A percentile compares a stretch with the other conserved stretches of the same genome.
Conservation (phyloP, 2,888 invertebrate genomes). For the Amblyteles armatorius region DNA sequence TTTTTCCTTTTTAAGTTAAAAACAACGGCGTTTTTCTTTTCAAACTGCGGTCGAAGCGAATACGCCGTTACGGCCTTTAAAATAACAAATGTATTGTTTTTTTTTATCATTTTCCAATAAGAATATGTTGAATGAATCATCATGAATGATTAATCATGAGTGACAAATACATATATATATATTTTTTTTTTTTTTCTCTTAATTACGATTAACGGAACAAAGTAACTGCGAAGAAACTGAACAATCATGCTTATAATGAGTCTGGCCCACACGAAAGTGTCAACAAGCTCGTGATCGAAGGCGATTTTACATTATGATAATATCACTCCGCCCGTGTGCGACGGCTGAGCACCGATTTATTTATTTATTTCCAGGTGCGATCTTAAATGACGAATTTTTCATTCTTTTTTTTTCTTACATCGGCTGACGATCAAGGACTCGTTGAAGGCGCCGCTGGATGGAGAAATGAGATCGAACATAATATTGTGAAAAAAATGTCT, state of each 20-base stretch:
- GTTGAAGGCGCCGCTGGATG: conserved; percentile 42
- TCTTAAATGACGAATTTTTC: background rate
- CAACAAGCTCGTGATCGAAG: background rate
- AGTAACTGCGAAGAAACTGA: too few species aligned
- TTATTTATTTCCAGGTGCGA: background rate
- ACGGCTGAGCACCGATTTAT: background rate
- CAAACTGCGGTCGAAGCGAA: background rate
- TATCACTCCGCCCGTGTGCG: conserved; percentile 35
- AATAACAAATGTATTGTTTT: background rate
- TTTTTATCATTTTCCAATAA: too few species aligned
- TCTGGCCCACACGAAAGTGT: background rate
- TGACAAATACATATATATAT: background rate
- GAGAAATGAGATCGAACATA: background rate
- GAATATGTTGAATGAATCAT: too few species aligned
- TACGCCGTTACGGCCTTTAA: background rate
- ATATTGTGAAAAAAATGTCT: background rate
- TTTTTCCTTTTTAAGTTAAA: conserved; percentile 3
- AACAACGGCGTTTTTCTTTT: background rate
- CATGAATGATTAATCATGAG: too few species aligned
- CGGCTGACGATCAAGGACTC: conserved; percentile 22
- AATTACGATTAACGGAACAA: too few species aligned
- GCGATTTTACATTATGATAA: background rate
- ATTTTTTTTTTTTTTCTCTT: too few species aligned
- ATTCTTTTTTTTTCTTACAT: background rate
- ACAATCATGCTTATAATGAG: background rate